A percentile compares a stretch with the other conserved stretches of the same genome.
These are phyloP conservation scores for Tinamus major DNA, from an alignment of 2,797 vertebrate genomes.

Conservation along the genomic window DNA sequence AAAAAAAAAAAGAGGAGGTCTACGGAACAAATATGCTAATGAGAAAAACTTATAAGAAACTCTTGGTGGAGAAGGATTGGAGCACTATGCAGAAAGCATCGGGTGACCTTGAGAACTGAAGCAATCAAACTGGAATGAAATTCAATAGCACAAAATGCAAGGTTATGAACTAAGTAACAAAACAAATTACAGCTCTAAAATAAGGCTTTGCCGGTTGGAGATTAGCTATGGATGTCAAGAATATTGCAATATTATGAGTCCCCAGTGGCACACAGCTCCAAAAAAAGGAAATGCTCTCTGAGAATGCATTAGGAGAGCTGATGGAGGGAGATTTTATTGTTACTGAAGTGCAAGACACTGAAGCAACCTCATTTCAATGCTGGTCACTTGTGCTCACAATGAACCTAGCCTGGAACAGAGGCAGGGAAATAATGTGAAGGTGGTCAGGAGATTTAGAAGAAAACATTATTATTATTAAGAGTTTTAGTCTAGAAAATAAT, in stretches of 20 bases:
- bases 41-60: not conserved
- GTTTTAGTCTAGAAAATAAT: not conserved
- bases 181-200: not conserved
- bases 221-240: not conserved
- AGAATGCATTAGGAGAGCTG: not conserved
- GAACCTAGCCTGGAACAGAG: not conserved
- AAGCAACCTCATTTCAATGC: not conserved
- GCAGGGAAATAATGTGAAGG: not conserved
- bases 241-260: not conserved
- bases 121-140: not conserved
- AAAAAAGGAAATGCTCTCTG: not conserved
- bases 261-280: not conserved
- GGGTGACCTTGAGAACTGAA: not conserved
- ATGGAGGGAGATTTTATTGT: not conserved
- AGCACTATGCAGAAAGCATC: not conserved
- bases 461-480: not conserved
- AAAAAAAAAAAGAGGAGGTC: not conserved
- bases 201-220: not conserved
- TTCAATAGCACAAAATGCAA: not conserved
- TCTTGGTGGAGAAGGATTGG: not conserved
- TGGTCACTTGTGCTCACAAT: not conserved
- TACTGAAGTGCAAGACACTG: not conserved
- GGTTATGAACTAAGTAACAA: not conserved
- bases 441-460: not conserved
- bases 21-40: not conserved